These are phyloP conservation scores for Herminia tarsipennalis DNA, from an alignment of 2,888 invertebrate genomes.

Conservation along the genomic window DNA sequence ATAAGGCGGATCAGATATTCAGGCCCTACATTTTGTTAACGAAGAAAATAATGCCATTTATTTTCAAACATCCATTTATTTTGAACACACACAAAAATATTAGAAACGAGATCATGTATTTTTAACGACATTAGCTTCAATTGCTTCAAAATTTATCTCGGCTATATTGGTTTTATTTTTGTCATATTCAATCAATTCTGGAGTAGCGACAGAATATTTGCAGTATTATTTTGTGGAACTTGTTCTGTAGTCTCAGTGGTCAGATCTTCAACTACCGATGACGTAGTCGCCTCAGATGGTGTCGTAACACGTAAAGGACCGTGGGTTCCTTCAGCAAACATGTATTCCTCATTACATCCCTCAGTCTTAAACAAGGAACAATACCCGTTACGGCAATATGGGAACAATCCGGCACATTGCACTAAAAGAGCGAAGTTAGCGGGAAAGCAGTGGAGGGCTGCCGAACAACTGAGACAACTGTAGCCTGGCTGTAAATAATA, in stretches of 20 bases:
- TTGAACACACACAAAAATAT: no score
- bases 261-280: not conserved
- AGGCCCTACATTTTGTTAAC: no score
- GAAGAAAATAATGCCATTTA: no score
- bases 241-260: constrained; percentile 1
- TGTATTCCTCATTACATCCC: constrained; percentile 40
- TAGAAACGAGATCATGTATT: no score
- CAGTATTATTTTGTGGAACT: constrained; percentile 11
- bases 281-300: constrained; percentile 15
- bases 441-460: constrained; percentile 54
- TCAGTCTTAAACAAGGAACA: constrained; percentile 48
- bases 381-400: constrained; percentile 54
- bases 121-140: no score
- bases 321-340: constrained; percentile 11
- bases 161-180: not conserved
- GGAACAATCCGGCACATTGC: constrained; percentile 51
- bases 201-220: not conserved
- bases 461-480: constrained; percentile 49
- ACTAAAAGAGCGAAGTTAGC: constrained; percentile 52
- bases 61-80: no score
- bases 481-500: constrained; percentile 51
- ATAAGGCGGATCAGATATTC: no score
- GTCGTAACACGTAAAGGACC: constrained; percentile 5
- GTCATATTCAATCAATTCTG: not conserved
- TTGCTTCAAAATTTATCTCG: not conserved